Conservation (phyloP, 2,797 vertebrate genomes). For the Microcaecilia unicolor region DNA sequence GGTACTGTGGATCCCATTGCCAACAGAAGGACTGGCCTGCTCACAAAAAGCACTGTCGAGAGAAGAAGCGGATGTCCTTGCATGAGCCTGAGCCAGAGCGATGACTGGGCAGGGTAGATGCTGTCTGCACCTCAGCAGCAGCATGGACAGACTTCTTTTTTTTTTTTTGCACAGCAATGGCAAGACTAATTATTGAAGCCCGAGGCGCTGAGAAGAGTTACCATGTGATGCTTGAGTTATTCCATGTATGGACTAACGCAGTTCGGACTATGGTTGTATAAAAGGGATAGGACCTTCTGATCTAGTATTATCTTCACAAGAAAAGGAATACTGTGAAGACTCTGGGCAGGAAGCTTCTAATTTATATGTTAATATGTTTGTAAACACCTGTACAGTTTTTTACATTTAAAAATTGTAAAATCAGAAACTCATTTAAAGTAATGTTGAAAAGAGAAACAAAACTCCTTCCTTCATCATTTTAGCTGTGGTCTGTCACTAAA, state of each 20-base stretch:
- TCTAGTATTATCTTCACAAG: constrained; percentile 48
- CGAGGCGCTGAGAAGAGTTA: constrained; percentile 38
- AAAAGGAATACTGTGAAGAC: constrained; percentile 52
- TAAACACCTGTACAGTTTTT: constrained; percentile 72
- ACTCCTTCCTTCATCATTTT: neutral
- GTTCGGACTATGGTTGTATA: constrained; percentile 42
- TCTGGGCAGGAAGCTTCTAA: constrained; percentile 49
- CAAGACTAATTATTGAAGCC: constrained; percentile 42
- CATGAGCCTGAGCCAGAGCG: constrained; percentile 90
- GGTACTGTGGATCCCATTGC: constrained; percentile 96
- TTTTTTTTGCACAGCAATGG: constrained; percentile 42
- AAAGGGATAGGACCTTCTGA: constrained; percentile 38
- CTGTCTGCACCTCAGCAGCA: constrained; percentile 16
- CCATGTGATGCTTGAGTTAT: constrained; percentile 41
- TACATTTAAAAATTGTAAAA: constrained; percentile 48
- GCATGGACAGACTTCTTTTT: constrained; percentile 28
- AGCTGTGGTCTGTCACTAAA: neutral
- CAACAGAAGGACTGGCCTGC: constrained; percentile 98
- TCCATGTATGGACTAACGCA: constrained; percentile 33
- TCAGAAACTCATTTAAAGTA: constrained; percentile 55
- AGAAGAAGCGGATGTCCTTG: constrained; percentile 82
- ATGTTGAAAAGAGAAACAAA: constrained; percentile 32
- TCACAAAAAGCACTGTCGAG: constrained; percentile 97
- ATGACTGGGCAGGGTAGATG: constrained; percentile 55
- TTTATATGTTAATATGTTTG: constrained; percentile 77